Evolutionary conservation across 2,113 vertebrate species (phyloP), one percentile per base, ranked within the genome.

Genomic region (Sphaerodactylus townsendi): DNA sequence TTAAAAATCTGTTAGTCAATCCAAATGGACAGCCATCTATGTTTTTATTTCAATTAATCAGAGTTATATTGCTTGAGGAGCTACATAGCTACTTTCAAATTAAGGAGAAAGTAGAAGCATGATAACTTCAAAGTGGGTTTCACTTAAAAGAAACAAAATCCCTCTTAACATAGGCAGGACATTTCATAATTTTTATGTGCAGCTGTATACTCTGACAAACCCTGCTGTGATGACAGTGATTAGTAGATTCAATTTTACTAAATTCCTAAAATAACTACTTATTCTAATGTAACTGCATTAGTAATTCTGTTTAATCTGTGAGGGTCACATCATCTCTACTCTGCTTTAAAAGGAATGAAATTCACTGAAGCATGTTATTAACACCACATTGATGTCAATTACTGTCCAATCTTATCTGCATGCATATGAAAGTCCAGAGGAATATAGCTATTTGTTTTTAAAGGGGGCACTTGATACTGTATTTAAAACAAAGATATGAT

Each of bases 401-500:
- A 7, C 74, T 88, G 44, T 19, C 15, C 41, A 85, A 65, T 3
- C 64, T 81, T 35, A 81, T 39, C 21, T 65, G 69, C 10, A 71
- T 64, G 81, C 39, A 73, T 70, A 64, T 81, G 35, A 8, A 62
- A 4, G 66, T 70, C 4, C 0, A 28, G 0, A 5, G 39, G 15
- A 23, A 80, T 28, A 50, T 19, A 14, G 5, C 19, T 56, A 7
- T 33, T 33, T 77, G 13, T 35, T 66, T 37, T 83, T 59, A 81
- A 48, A 59, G 17, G 17, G 83, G 41, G 44, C 25, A 81, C 72
- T 5, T 83, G 44, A 44, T 71, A 80, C 84, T 8, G 70, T 17
- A 30, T 84, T 90, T 87, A 87, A 28, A 48, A 59, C 28, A 46
- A 93, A 66, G 5, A 1, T 4, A 37, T 76, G 84, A 37, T 91